Base-by-base conservation (phyloP, 2,113 vertebrate species). In the Camelus dromedarius region DNA sequence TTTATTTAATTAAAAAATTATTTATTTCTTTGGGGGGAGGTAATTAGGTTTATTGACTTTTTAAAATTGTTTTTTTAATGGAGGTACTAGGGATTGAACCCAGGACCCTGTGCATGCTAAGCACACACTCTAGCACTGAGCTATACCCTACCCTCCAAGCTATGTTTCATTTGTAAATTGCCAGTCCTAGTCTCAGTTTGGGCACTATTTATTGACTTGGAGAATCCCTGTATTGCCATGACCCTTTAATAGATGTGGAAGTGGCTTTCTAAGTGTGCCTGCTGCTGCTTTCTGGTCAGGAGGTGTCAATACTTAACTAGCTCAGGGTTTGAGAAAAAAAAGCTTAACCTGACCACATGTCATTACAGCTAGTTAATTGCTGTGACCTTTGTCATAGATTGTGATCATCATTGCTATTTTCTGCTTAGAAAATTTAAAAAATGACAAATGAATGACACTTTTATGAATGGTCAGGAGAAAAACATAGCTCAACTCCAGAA, bases 401-500 rank as follows among this genome's bases (percentile, higher is more conserved):
- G 8, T 69, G 73, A 62, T 18, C 8, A 66, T 60, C 32, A 20
- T 48, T 66, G 46, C 42, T 89, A 80, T 58, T 60, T 82, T 90
- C 15, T 77, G 28, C 89, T 93, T 79, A 89, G 1, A 93, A 96
- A 79, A 52, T 35, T 35, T 60, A 80, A 73, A 12, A 95, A 87
- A 81, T 56, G 24, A 8, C 6, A 62, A 86, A 95, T 64, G 16
- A 77, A 46, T 50, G 20, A 75, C 58, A 76, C n/a, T 92, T 93
- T 92, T 89, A 81, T 46, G 76, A 66, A 56, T 85, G 11, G 7
- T 77, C 32, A 81, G 81, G 22, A 62, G 52, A 35, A 87, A 91
- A 85, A 97, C 89, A 81, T 95, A 95, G 79, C 96, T 50, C 5
- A 94, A 64, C 66, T 96, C 87, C 89, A 92, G 96, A 98, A 94